Evolutionary conservation across 2,113 vertebrate genomes (phyloP).

Genomic region (Neolamprologus ventralis): DNA sequence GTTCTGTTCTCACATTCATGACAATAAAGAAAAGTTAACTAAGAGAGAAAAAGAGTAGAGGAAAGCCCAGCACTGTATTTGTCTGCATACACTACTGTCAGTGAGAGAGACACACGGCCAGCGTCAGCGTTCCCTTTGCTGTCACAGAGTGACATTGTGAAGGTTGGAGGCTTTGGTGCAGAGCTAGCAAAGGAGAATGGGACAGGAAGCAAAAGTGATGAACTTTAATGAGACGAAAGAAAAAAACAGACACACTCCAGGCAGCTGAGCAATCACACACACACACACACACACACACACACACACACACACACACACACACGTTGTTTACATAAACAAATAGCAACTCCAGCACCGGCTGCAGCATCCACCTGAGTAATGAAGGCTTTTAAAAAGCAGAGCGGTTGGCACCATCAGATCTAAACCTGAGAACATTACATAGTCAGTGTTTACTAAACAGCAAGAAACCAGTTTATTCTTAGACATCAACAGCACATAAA

Average conservation of each 20-base stretch:
- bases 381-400: background rate
- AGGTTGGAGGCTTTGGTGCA: slow-evolving; percentile 1
- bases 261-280: slow-evolving; percentile 18
- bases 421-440: background rate
- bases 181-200: background rate
- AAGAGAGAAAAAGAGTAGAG: background rate
- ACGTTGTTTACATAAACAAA: slow-evolving; percentile 10
- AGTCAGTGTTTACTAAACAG: background rate
- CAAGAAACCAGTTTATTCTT: background rate
- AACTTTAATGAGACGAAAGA: slow-evolving; percentile 38
- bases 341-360: background rate
- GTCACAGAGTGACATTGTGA: slow-evolving; percentile 12
- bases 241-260: slow-evolving; percentile 18
- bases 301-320: background rate
- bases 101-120: background rate
- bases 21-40: background rate
- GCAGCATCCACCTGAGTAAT: background rate
- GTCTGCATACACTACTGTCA: background rate
- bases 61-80: background rate
- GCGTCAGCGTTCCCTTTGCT: background rate
- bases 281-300: background rate
- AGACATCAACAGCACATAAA: background rate
- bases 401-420: background rate
- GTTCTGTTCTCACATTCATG: background rate
- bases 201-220: slow-evolving; percentile 6